phyloP scores from a whole-genome alignment of 2,113 vertebrate genomes.

The Oryzias javanicus region DNA sequence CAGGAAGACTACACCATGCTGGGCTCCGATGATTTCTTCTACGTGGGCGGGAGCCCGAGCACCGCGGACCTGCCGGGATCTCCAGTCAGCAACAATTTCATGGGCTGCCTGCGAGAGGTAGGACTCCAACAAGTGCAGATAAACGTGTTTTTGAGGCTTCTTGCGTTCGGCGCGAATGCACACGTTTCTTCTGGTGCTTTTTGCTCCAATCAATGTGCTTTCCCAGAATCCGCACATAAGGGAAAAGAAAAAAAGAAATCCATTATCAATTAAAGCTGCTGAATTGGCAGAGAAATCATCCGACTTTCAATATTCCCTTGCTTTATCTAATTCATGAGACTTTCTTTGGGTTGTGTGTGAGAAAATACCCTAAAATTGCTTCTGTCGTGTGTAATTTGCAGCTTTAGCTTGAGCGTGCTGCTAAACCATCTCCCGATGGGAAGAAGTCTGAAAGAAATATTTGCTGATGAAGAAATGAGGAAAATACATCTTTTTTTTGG shows the following conservation, averaged over 20 bases:
- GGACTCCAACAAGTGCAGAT: conserved; percentile 13
- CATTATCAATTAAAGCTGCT: conserved; percentile 67
- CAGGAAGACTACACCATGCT: conserved; percentile 99
- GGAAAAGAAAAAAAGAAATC: conserved; percentile 37
- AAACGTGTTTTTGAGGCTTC: neutral
- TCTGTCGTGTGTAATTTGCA: conserved; percentile 70
- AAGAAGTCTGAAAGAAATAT: conserved; percentile 43
- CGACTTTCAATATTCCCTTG: conserved; percentile 46
- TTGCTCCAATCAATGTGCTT: neutral
- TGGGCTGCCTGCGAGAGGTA: conserved; percentile 98
- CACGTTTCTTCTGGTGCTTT: neutral
- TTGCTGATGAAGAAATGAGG: conserved; percentile 45
- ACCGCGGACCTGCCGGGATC: conserved; percentile 96
- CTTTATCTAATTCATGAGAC: conserved; percentile 65
- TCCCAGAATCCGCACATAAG: conserved; percentile 1
- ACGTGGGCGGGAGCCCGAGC: conserved; percentile 95
- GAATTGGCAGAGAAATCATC: conserved; percentile 50
- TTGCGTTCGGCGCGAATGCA: neutral
- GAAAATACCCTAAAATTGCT: conserved; percentile 66
- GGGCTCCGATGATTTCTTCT: conserved; percentile 98
- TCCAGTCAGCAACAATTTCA: conserved; percentile 99
- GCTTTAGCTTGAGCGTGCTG: conserved; percentile 52
- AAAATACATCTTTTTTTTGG: conserved; percentile 40
- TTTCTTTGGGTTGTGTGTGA: conserved; percentile 57
- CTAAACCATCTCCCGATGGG: conserved; percentile 43